Percentiles rank a stretch among this genome's conserved stretches.
Evolutionary conservation across 2,113 vertebrate species (phyloP).

Genomic region (Conger conger): DNA sequence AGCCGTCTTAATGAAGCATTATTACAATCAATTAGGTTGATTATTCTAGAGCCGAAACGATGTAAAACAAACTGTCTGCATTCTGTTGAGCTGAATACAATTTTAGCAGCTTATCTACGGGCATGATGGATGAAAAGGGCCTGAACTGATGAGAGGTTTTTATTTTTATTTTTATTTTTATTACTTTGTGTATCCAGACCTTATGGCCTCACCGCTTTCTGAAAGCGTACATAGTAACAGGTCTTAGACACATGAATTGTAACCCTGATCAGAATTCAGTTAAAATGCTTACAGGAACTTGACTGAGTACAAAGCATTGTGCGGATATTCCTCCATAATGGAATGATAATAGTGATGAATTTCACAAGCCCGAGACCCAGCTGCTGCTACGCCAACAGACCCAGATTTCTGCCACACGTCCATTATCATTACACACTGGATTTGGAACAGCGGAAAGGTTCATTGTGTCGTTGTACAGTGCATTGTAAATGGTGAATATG

Average conservation of each 20-base stretch:
- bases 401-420: background rate
- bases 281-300: background rate
- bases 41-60: too few relatives aligned
- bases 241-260: background rate
- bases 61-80: too few relatives aligned
- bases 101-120: background rate
- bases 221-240: background rate
- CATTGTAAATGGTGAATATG: background rate
- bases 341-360: background rate
- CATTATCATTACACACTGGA: background rate
- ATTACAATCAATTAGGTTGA: too few relatives aligned
- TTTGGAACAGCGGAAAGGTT: too few relatives aligned
- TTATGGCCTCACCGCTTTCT: background rate
- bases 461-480: background rate
- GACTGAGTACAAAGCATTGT: background rate
- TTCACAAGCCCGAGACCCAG: background rate
- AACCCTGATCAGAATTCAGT: background rate
- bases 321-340: background rate
- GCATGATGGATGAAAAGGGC: background rate
- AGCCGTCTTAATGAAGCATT: too few relatives aligned
- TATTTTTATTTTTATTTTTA: background rate
- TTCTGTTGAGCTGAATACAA: background rate
- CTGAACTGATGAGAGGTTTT: background rate
- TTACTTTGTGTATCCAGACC: background rate
- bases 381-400: background rate